Percentiles rank a stretch among this genome's conserved stretches.
Evolutionary conservation across 2,888 invertebrate genomes (phyloP).

Genomic region (Punctoribates punctum): DNA sequence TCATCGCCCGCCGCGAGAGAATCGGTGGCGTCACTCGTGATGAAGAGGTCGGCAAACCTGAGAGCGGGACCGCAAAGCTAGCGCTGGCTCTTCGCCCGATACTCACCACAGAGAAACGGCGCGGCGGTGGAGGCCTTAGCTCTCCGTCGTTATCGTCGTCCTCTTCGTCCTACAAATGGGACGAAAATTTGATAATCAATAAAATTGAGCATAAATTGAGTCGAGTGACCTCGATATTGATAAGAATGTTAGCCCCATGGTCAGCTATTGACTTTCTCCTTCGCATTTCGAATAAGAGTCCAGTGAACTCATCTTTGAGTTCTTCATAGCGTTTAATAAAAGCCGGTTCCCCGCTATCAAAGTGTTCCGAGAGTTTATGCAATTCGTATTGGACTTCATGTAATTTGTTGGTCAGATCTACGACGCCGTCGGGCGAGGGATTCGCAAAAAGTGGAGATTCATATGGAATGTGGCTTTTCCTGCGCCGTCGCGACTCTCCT

Average conservation of each 20-base stretch:
- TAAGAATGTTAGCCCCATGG: slow-evolving; percentile 45
- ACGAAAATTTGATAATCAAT: not conserved
- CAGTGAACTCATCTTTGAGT: slow-evolving; percentile 55
- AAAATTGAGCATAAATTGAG: too few species aligned
- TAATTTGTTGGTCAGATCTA: slow-evolving; percentile 52
- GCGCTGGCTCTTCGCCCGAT: slow-evolving; percentile 45
- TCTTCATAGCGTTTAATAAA: slow-evolving; percentile 50
- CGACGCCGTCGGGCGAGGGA: slow-evolving; percentile 38
- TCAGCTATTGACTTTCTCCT: slow-evolving; percentile 53
- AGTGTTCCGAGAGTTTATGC: slow-evolving; percentile 50
- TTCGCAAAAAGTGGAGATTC: slow-evolving; percentile 3
- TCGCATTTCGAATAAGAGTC: slow-evolving; percentile 54
- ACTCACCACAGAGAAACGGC: slow-evolving; percentile 49
- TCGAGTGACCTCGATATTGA: slow-evolving; percentile 49
- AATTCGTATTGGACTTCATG: slow-evolving; percentile 53
- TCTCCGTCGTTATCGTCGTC: slow-evolving; percentile 53
- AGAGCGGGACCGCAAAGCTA: slow-evolving; percentile 37
- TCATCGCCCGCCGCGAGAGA: slow-evolving; percentile 37
- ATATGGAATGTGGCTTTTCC: slow-evolving; percentile 3
- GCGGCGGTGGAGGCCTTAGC: slow-evolving; percentile 51
- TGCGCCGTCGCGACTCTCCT: slow-evolving; percentile 43
- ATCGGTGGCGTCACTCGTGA: slow-evolving; percentile 42
- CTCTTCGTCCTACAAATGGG: slow-evolving; percentile 41
- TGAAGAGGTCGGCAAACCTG: slow-evolving; percentile 35
- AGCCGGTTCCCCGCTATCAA: slow-evolving; percentile 48